Base-by-base conservation (phyloP, 1,140 invertebrate genomes). In the Rhagoletis pomonella region DNA sequence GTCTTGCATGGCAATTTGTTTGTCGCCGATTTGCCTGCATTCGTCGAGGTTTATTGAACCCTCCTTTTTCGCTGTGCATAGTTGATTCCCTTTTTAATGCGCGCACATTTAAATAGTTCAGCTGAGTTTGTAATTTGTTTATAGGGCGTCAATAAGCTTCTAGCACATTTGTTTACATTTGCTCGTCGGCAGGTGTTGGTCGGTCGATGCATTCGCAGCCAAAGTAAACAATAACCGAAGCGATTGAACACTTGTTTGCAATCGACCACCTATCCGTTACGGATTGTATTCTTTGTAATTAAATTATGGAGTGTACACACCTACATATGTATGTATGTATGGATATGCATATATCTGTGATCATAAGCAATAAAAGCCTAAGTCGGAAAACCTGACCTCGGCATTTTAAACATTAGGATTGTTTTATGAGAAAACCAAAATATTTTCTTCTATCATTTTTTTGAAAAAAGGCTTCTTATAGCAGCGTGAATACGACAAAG, bases 101-200 rank as follows among this genome's bases (percentile, higher is more conserved):
- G 60, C 9, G 60, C 10, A 62, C 60, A 14, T 14, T 12, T 4
- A 62, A 4, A 14, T 17, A 62, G 4, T 62, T 62, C 12, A n/a
- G 60, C 50, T 55, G 50, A 55, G 50, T 73, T 50, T 73, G 69
- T 47, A 73, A 73, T 73, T 73, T 73, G 69, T 73, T 73, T 73
- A 73, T 47, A 50, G 44, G 69, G 69, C 69, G 69, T 73, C 69
- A 73, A 47, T 73, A 73, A 73, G 69, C 69, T 44, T 73, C 69
- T 73, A 73, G 69, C 44, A 47, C 47, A 73, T 73, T 73, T 73
- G 69, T 73, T 73, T 73, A 73, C 69, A 47, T 73, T 73, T 73
- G 29, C 42, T 39, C 69, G 44, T 14, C 69, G 42, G 42, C 69
- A 47, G 69, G 12, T 73, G 69, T 73, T 73, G 44, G 44, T 73